Base-by-base conservation (phyloP, 2,113 vertebrate species). In the Microcebus griseorufus region DNA sequence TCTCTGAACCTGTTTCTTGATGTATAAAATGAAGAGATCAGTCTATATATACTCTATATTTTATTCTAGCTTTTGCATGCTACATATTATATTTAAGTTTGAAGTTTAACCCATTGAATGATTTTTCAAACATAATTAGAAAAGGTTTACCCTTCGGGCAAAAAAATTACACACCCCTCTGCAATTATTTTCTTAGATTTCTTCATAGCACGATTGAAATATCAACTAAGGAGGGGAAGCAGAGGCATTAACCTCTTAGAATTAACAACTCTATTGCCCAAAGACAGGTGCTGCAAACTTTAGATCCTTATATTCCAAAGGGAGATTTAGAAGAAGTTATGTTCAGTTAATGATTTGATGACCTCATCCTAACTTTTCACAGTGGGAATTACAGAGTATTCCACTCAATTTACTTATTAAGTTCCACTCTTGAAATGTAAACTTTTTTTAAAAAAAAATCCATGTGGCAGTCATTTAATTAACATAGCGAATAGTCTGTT, bases 1-100 rank as follows among this genome's bases (percentile, higher is more conserved):
- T 78, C 69, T 95, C 79, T 62, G 87, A 97, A 76, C 11, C 62
- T 79, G 34, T 67, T 73, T 92, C 13, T n/a, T 94, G 23, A 80
- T 84, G 73, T 95, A 69, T 34, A 75, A 86, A 95, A 79, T 25
- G 27, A 96, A 94, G 48, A n/a, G 34, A 92, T 48, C 29, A 4
- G 29, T 73, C n/a, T 81, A 1, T 20, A 73, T n/a, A 87, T 17
- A n/a, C 10, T 73, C 29, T 32, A 29, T 39, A 76, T 51, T 34
- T 55, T 78, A 78, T 93, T 73, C 20, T 69, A 93, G 67, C 25
- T 87, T 93, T 92, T 29, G 13, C 51, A n/a, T 67, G 23, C 12
- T 78, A 67, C 0, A 18, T 82, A 69, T 9, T 67, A 18, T 34
- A 82, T 82, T 39, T 90, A 95, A 64, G 0, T 86, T 80, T 95